These are phyloP conservation scores for Halcyon chelicuti DNA, from an alignment of 2,797 vertebrate species.

Conservation along the genomic window DNA sequence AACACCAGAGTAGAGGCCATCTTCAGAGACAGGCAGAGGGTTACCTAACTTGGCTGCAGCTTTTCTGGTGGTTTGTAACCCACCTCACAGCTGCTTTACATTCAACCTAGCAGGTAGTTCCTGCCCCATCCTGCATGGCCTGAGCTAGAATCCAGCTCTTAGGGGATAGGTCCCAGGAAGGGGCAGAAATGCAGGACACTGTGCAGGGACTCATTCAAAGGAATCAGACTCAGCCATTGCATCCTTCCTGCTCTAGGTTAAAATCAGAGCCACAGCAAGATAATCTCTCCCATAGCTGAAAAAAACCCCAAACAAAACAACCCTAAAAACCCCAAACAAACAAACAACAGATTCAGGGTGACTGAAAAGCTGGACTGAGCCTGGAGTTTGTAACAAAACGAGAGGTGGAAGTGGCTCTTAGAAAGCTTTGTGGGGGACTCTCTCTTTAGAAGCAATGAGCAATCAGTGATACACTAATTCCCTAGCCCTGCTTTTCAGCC, in stretches of 20 bases:
- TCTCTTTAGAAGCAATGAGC: background rate
- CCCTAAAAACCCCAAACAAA: background rate
- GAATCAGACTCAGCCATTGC: background rate
- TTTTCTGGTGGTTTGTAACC: background rate
- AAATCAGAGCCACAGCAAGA: rapidly evolving
- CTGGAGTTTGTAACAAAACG: background rate
- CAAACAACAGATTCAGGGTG: background rate
- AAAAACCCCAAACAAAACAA: background rate
- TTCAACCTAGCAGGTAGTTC: background rate
- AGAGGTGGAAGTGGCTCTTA: background rate
- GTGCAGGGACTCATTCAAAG: background rate
- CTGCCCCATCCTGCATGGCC: background rate
- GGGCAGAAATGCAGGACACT: background rate
- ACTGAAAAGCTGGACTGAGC: background rate
- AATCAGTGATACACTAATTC: background rate
- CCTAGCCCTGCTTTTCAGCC: background rate
- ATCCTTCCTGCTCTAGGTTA: background rate
- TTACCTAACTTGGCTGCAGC: background rate
- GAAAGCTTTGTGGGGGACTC: rapidly evolving
- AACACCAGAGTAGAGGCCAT: background rate
- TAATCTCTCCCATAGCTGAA: background rate
- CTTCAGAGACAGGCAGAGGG: background rate
- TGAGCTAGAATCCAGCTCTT: background rate
- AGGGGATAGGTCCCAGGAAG: background rate
- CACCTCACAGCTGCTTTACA: background rate